Conservation (phyloP, 2,113 vertebrate species). For the Scalopus aquaticus region DNA sequence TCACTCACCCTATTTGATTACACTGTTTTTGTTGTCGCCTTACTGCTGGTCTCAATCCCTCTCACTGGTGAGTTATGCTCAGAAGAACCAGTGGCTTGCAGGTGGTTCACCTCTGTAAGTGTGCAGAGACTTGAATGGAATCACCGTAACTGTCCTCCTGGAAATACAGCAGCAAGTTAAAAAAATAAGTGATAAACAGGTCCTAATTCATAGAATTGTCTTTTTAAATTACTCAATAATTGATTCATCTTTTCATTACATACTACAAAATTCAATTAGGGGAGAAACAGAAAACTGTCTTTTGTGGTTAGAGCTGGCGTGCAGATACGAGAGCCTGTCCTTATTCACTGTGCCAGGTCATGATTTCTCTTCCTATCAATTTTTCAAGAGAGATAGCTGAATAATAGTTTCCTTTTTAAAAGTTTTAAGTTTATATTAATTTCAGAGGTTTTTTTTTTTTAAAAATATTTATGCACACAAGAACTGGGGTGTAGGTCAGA, state of each 20-base stretch:
- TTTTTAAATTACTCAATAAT: conserved; percentile 80
- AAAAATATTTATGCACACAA: too few species aligned
- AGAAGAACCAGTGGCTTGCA: neutral
- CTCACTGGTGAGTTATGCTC: neutral
- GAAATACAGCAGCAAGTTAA: conserved; percentile 5
- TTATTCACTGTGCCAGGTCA: conserved; percentile 74
- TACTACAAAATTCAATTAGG: conserved; percentile 80
- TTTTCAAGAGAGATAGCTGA: conserved; percentile 60
- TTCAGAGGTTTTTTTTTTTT: neutral
- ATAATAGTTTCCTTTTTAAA: neutral
- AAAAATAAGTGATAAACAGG: conserved; percentile 51
- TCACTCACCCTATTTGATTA: neutral
- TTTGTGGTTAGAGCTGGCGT: conserved; percentile 72
- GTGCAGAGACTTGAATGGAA: neutral
- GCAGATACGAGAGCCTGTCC: conserved; percentile 70
- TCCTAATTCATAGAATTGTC: conserved; percentile 73
- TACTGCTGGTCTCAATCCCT: neutral
- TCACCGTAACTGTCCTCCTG: neutral
- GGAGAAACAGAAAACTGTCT: conserved; percentile 79
- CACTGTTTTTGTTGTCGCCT: neutral
- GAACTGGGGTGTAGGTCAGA: too few species aligned
- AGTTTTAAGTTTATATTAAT: conserved; percentile 19
- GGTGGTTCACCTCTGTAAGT: neutral
- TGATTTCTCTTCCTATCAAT: conserved; percentile 65
- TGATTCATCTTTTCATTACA: conserved; percentile 83